Base-by-base conservation (phyloP, 2,797 vertebrate species). In the Megalops cyprinoides region DNA sequence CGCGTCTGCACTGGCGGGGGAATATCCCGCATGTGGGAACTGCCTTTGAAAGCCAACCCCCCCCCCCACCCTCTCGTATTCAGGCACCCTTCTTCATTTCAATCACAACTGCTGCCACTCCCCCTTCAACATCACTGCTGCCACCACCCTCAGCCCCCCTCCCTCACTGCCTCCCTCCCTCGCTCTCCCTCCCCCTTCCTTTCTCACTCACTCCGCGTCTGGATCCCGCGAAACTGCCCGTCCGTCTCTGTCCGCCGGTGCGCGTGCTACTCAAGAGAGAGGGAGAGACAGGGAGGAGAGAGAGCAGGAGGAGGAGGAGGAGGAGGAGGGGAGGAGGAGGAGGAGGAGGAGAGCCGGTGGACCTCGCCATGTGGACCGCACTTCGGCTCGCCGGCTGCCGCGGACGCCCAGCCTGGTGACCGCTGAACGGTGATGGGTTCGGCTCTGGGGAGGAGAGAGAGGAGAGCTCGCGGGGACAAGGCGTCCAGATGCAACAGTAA, bases 391-490 rank as follows among this genome's bases (percentile, higher is more conserved):
- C 9, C 60, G 60, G 51, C 65, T 34, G 46, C 60, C 49, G 58
- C 60, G 28, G 65, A 44, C 42, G 25, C 14, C 77, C 4, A 53
- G 25, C 20, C 62, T 79, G 58, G n/a, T 42, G 65, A 60, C 69
- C 60, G 34, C n/a, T n/a, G n/a, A n/a, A n/a, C n/a, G 77, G 69
- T 48, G 60, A 79, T 79, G 77, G 77, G 77, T 31, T 69, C 77
- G 4, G 77, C 44, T 79, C 49, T 79, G 65, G 77, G 77, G 49
- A 79, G 77, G 77, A 69, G 65, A 69, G 65, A 23, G 65, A 42
- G 65, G 34, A 69, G 37, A 37, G 37, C 65, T 37, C 39, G 65
- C 18, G 69, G 4, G 65, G 37, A n/a, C 37, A 69, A 37, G 65
- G 37, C 5, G 20, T 69, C 60, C 37, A 39, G 34, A 69, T 23